Evolutionary conservation across 2,888 invertebrate species (phyloP).

Genomic region (Kuschelorhynchus macadamiae): DNA sequence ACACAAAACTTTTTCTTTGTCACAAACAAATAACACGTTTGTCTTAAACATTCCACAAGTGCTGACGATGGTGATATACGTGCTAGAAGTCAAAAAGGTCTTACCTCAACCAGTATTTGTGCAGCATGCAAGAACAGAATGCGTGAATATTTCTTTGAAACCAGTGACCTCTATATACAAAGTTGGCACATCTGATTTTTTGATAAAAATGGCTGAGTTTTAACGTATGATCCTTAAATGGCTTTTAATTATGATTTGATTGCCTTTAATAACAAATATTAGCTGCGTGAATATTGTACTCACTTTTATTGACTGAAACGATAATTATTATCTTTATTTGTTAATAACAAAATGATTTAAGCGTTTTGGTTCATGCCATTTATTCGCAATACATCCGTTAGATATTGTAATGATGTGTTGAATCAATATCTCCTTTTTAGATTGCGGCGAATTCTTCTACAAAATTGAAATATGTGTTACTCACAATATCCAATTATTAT

Average conservation of each 20-base stretch:
- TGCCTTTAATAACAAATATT: conserved; percentile 6
- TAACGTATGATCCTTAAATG: conserved; percentile 13
- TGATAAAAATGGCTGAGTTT: conserved; percentile 23
- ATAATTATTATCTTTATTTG: conserved; percentile 28
- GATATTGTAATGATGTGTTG: conserved; percentile 25
- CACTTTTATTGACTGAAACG: conserved; percentile 31
- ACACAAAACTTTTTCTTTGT: no score
- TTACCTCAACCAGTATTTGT: conserved; percentile 54
- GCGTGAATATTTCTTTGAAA: conserved; percentile 32
- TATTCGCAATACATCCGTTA: conserved; percentile 15
- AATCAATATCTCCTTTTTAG: conserved; percentile 55
- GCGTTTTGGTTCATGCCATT: conserved; percentile 30
- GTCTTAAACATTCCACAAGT: conserved; percentile 9
- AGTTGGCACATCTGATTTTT: conserved; percentile 17
- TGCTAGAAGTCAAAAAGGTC: conserved; percentile 24
- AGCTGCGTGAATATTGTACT: conserved; percentile 32
- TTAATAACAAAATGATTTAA: conserved; percentile 19
- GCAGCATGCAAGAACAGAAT: conserved; percentile 57
- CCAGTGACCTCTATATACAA: conserved; percentile 10
- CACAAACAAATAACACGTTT: conserved; percentile 6
- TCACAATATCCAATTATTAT: conserved; percentile 12
- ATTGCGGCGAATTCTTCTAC: conserved; percentile 56
- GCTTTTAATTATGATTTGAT: conserved; percentile 2
- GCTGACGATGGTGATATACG: conserved; percentile 6
- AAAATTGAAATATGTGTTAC: conserved; percentile 32